Evolutionary conservation across 2,113 vertebrate species (phyloP).

Genomic region (Cynoglossus semilaevis): DNA sequence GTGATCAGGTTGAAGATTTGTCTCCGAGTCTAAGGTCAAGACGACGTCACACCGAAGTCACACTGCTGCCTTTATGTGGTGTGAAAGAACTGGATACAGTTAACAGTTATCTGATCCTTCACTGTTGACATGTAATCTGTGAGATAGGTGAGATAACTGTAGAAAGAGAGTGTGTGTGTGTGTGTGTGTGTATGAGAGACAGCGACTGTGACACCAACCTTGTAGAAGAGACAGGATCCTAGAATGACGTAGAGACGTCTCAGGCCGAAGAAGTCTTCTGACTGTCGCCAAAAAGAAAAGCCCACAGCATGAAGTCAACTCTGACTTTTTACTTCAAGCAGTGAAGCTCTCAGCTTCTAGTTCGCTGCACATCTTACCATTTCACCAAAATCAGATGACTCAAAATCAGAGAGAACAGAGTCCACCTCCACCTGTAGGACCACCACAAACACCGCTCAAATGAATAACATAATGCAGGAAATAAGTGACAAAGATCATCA

Average conservation of each 20-base stretch:
- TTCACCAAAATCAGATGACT: slow-evolving; percentile 95
- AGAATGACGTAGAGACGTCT: slow-evolving; percentile 89
- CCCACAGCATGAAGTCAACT: too few relatives aligned
- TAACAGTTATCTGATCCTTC: neutral
- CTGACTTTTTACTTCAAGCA: too few relatives aligned
- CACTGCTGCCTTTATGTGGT: neutral
- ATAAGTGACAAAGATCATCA: too few relatives aligned
- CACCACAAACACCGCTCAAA: too few relatives aligned
- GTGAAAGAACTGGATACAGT: slow-evolving; percentile 14
- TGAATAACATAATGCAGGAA: too few relatives aligned
- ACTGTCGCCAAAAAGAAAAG: slow-evolving; percentile 67
- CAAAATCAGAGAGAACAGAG: slow-evolving; percentile 87
- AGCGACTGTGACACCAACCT: slow-evolving; percentile 76
- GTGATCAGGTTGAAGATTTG: slow-evolving; percentile 5
- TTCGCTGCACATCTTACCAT: slow-evolving; percentile 85
- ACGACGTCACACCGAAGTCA: too few relatives aligned
- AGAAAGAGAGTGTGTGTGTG: too few relatives aligned
- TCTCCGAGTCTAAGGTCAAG: neutral
- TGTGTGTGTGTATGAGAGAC: too few relatives aligned
- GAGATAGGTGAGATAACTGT: neutral
- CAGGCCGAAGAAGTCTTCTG: slow-evolving; percentile 91
- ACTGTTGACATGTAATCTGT: slow-evolving; percentile 2
- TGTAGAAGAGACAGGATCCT: slow-evolving; percentile 95
- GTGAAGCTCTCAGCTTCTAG: too few relatives aligned
- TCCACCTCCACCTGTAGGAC: slow-evolving; percentile 87